Percentiles rank a stretch among this genome's conserved stretches.
Conservation (phyloP, 1,140 invertebrate species). For the Bombus vancouverensis region DNA sequence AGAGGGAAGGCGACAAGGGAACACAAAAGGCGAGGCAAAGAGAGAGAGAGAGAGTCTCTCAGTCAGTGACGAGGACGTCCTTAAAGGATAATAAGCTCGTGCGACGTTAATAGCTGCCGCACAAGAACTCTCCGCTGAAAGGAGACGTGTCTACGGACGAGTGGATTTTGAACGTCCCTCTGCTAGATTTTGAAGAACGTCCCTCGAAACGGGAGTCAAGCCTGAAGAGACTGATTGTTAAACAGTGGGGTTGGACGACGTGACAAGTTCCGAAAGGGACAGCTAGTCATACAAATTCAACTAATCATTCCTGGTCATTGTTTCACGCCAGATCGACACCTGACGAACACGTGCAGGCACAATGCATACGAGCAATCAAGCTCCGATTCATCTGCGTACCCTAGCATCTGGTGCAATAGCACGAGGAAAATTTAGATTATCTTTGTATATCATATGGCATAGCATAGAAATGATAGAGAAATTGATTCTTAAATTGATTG, state of each 20-base stretch:
- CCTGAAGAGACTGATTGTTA: neutral
- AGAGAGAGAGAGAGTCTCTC: slow-evolving; percentile 14
- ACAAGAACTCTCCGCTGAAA: neutral
- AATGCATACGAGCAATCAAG: neutral
- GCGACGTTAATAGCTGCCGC: slow-evolving; percentile 54
- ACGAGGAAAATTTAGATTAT: neutral
- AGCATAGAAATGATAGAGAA: too few relatives aligned
- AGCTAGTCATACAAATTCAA: neutral
- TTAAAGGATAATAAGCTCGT: slow-evolving; percentile 65
- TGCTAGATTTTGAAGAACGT: slow-evolving; percentile 41
- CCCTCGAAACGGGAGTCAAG: slow-evolving; percentile 2
- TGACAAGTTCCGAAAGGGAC: neutral
- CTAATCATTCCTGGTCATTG: neutral
- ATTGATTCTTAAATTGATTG: too few relatives aligned
- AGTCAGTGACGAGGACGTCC: slow-evolving; percentile 36
- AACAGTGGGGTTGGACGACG: slow-evolving; percentile 11
- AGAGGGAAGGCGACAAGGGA: neutral
- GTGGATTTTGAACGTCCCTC: slow-evolving; percentile 48
- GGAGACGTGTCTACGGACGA: slow-evolving; percentile 22
- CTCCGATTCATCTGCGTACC: too few relatives aligned
- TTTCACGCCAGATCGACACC: neutral
- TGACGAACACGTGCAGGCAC: neutral
- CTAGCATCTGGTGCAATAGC: neutral
- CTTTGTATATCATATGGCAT: neutral
- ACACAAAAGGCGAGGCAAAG: neutral